Evolutionary conservation across 2,113 vertebrate genomes (phyloP), one percentile per base, ranked within the genome.

Genomic region (Suricata suricatta): DNA sequence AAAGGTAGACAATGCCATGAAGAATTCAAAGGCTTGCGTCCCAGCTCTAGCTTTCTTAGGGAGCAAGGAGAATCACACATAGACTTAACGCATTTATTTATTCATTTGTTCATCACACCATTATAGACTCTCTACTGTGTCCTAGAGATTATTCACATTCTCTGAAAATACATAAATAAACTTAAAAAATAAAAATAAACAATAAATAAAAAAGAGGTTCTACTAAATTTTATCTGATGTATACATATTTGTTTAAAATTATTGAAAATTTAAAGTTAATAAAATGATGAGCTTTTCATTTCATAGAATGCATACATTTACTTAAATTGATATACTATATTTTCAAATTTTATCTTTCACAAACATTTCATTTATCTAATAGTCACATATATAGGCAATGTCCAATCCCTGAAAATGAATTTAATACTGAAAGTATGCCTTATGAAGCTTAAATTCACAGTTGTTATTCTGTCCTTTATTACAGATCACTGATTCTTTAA

Each of bases 181-280:
- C 21, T 60, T 60, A 60, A 60, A 60, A 60, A 23, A 9, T 60
- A 25, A 60, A 60, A 60, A 60, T 60, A 60, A 60, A 57, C 23
- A 60, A 60, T 60, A 60, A 23, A 60, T 60, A 60, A 60, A 57
- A 57, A 25, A 25, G 57, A 23, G 21, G 4, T 64, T 47, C 29
- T 85, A 90, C 90, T 79, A 83, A 93, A 88, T 38, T 3, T 33
- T 79, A 38, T 52, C 25, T 68, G 10, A 83, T 79, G 23, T 14
- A 95, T 2, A 84, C 31, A 90, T 12, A 87, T 79, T 88, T 95
- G 50, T 81, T 82, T 72, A 88, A 90, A 95, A 93, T 74, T 52
- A 96, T 10, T 16, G 38, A 90, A 82, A 82, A 82, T 29, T 95
- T 93, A 85, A 81, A 93, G 38, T 60, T 77, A 71, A 93, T 83